Evolutionary conservation across 2,113 vertebrate species (phyloP), one percentile per base, ranked within the genome.

Genomic region (Scophthalmus maximus): DNA sequence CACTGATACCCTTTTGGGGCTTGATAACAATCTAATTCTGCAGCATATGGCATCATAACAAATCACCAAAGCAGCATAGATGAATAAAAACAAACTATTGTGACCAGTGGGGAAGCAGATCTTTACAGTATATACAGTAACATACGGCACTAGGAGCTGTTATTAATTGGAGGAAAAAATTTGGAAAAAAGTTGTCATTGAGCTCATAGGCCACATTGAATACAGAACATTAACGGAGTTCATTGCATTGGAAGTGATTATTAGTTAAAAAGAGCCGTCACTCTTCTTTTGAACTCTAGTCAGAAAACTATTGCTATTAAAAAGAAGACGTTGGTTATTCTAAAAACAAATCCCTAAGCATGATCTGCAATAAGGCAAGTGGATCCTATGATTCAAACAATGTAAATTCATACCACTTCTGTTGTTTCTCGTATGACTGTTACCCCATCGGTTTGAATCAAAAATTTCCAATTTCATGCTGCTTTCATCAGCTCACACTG

Each of bases 381-480:
- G 30, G 9, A 75, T 73, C 38, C 57, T 15, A n/a, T 50, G 51
- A 74, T 58, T 71, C 52, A 29, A 55, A 73, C 47, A 27, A 38
- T 70, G 17, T 52, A 68, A 66, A 79, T 23, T 62, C 56, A 58
- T 18, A 15, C 5, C 34, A 30, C 8, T 7, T 67, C 4, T 46
- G 1, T 63, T 70, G 34, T 49, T 46, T 47, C 26, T 40, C 3
- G 2, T 53, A 42, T 29, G 18, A 38, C 27, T 14, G 6, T 78
- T 55, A 66, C 38, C 6, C 29, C 27, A 47, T 73, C 23, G 65
- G 23, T 52, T 62, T 57, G 30, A 26, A 65, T 83, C 70, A 70
- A 80, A 46, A 6, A 7, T 15, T 46, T 46, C n/a, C 42, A 46
- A 49, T 85, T 84, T 83, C 60, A 80, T 55, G 73, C 75, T 49